These are phyloP conservation scores for Myripristis murdjan DNA, from an alignment of 2,797 vertebrate species.

Conservation along the genomic window DNA sequence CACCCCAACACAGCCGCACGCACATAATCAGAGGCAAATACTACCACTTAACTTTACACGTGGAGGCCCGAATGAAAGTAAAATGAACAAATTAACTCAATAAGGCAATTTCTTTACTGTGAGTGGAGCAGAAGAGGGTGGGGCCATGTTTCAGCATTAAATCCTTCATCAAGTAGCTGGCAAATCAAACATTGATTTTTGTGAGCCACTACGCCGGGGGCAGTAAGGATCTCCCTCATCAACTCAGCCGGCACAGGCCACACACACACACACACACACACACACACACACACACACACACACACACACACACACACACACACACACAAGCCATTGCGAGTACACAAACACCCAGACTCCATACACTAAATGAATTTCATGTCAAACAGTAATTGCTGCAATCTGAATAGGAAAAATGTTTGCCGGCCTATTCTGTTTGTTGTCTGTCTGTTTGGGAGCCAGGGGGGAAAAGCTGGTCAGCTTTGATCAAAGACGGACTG, in stretches of 20 bases:
- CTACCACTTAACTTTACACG: conserved; percentile 44
- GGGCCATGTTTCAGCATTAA: conserved; percentile 70
- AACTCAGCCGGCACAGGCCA: conserved; percentile 44
- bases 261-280: conserved; percentile 53
- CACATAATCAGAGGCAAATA: conserved; percentile 48
- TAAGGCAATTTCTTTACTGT: conserved; percentile 61
- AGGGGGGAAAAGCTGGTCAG: conserved; percentile 42
- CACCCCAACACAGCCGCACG: conserved; percentile 34
- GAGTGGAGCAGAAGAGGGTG: conserved; percentile 12
- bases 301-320: no score
- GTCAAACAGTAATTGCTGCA: conserved; percentile 56
- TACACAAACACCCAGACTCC: conserved; percentile 36
- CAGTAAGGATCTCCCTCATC: conserved; percentile 75
- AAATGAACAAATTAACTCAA: conserved; percentile 66
- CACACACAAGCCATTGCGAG: conserved; percentile 7
- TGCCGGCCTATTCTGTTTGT: conserved; percentile 37
- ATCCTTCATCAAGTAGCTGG: conserved; percentile 80
- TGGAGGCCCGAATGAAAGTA: conserved; percentile 23
- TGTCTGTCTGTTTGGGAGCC: conserved; percentile 25
- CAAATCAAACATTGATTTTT: conserved; percentile 84
- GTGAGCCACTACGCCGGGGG: conserved; percentile 67
- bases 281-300: no score
- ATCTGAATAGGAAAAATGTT: conserved; percentile 56
- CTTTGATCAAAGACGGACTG: conserved; percentile 65
- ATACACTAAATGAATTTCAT: conserved; percentile 62